Evolutionary conservation across 2,888 invertebrate species (phyloP).

Genomic region (Caenorhabditis parvicauda): DNA sequence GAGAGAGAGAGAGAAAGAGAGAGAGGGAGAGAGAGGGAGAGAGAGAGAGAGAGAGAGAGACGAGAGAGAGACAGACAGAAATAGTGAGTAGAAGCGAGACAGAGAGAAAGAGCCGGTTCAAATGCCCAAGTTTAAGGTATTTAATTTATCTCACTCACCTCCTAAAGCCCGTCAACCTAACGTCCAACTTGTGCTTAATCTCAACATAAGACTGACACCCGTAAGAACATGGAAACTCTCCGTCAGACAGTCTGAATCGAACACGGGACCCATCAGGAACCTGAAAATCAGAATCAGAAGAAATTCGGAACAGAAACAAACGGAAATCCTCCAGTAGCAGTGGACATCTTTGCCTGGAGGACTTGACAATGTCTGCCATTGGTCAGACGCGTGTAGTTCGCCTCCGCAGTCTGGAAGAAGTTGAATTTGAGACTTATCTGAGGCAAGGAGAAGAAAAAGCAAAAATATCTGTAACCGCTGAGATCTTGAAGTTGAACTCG

Average conservation of each 20-base stretch:
- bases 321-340: conserved; percentile 61
- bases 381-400: conserved; percentile 56
- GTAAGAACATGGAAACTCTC: conserved; percentile 62
- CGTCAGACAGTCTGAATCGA: conserved; percentile 59
- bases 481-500: no score
- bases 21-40: no score
- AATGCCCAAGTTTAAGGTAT: no score
- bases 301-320: conserved; percentile 14
- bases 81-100: no score
- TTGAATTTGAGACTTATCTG: neutral
- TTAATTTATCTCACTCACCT: no score
- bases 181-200: conserved; percentile 61
- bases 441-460: no score
- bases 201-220: conserved; percentile 62
- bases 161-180: conserved; percentile 60
- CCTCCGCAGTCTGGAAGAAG: conserved; percentile 52
- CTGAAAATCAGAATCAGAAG: conserved; percentile 19
- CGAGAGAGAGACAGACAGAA: no score
- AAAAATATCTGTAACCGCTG: no score
- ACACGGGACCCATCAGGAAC: conserved; percentile 55
- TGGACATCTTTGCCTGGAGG: conserved; percentile 55
- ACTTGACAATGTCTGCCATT: conserved; percentile 58
- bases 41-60: no score
- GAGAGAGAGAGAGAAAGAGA: no score
- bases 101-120: no score